These are phyloP conservation scores for Syndactyla subalaris DNA, from an alignment of 2,797 vertebrate species.

Conservation along the genomic window DNA sequence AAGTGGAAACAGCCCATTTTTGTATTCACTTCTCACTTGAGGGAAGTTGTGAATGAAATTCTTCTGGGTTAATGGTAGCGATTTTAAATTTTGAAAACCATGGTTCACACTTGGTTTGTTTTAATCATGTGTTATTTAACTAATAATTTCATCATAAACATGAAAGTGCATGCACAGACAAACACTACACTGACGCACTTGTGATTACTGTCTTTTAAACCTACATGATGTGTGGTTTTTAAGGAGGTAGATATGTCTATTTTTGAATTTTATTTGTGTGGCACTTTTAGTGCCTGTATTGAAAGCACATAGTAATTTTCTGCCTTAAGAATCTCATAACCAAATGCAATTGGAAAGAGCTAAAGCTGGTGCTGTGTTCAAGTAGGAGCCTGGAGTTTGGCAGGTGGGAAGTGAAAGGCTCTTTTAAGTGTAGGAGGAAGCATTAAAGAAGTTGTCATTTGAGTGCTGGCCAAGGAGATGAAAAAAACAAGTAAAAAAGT, in stretches of 20 bases:
- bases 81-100: neutral
- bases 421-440: neutral
- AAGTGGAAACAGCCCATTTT: neutral
- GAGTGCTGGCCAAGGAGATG: neutral
- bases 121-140: neutral
- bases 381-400: neutral
- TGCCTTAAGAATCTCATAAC: neutral
- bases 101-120: neutral
- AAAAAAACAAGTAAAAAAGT: neutral
- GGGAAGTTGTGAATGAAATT: neutral
- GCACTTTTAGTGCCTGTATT: rapidly evolving
- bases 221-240: neutral
- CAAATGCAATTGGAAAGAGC: neutral
- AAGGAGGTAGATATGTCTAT: neutral
- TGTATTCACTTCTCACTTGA: neutral
- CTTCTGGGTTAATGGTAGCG: neutral
- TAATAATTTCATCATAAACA: neutral
- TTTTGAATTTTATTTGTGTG: neutral
- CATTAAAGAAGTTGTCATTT: neutral
- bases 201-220: neutral
- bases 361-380: neutral
- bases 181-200: neutral
- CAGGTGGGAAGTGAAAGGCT: neutral
- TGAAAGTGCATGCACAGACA: neutral
- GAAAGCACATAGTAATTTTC: neutral